phyloP scores from a whole-genome alignment of 37 sponge, comb jelly and placozoan genomes.

The Chondrilla cf. caribensis region DNA sequence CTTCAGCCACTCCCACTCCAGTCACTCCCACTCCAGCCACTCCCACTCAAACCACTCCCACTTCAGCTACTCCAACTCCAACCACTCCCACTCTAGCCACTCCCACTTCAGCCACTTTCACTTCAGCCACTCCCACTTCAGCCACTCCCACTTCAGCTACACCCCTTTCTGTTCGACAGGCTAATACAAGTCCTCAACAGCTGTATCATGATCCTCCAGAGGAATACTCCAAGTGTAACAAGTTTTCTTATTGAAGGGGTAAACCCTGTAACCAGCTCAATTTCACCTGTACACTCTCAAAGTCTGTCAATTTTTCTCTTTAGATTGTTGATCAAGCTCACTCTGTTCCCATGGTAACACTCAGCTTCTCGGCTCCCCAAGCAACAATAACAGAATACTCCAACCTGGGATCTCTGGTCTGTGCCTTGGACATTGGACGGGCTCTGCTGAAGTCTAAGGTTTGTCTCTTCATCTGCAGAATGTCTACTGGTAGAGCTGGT shows the following conservation, averaged over 20 bases:
- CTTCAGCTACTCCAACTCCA: background rate
- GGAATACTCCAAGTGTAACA: conserved; percentile 24
- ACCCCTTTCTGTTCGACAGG: background rate
- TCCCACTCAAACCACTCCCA: background rate
- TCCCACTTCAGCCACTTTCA: background rate
- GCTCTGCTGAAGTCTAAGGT: conserved; percentile 34
- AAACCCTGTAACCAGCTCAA: background rate
- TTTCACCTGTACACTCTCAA: too few relatives aligned
- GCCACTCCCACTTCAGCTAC: background rate
- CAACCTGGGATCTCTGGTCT: conserved; percentile 51
- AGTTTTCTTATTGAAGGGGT: background rate
- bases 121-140: background rate
- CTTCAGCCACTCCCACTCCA: background rate
- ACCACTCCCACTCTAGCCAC: background rate
- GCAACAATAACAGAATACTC: conserved; percentile 42
- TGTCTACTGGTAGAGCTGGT: too few relatives aligned
- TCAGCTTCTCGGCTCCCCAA: conserved; percentile 40
- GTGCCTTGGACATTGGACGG: conserved; percentile 40
- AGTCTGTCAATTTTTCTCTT: background rate
- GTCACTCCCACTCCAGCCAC: background rate
- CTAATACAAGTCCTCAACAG: conserved; percentile 33
- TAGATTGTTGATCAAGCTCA: conserved; percentile 49
- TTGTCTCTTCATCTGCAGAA: too few relatives aligned
- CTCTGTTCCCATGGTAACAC: conserved; percentile 41
- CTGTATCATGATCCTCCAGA: conserved; percentile 41